phyloP scores from a whole-genome alignment of 2,113 vertebrate species.

The Sapajus apella region DNA sequence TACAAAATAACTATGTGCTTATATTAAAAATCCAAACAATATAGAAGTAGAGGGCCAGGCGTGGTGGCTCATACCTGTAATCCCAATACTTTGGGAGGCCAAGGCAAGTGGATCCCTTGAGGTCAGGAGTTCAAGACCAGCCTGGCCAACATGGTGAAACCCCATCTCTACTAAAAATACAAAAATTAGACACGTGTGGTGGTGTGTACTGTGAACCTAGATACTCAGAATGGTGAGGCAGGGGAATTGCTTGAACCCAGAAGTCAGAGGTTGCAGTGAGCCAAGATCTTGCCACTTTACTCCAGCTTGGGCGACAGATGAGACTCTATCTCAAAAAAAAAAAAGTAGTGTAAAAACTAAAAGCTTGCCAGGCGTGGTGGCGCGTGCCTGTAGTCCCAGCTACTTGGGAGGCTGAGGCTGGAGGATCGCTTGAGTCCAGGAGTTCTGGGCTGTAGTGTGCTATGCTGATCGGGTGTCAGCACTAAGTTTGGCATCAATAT shows the following conservation, averaged over 20 bases:
- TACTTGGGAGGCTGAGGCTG: too few species aligned
- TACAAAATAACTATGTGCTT: background rate
- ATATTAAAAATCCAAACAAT: conserved; percentile 11
- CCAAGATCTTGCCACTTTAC: background rate
- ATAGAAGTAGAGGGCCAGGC: background rate
- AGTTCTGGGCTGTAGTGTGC: too few species aligned
- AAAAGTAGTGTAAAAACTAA: background rate
- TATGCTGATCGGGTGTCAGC: too few species aligned
- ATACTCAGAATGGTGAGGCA: background rate
- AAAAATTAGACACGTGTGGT: background rate
- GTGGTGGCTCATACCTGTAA: background rate
- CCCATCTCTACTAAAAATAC: background rate
- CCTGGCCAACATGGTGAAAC: background rate
- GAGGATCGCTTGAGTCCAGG: too few species aligned
- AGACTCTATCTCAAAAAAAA: background rate
- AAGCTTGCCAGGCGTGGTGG: background rate
- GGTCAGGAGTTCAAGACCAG: background rate
- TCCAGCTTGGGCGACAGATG: background rate
- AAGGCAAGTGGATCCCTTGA: background rate
- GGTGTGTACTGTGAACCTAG: background rate
- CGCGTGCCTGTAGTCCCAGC: too few species aligned
- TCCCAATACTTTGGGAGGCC: background rate
- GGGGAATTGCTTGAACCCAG: background rate
- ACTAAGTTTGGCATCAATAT: too few species aligned
- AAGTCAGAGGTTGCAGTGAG: background rate